phyloP scores from a whole-genome alignment of 2,797 vertebrate genomes.

The Macroramphosus scolopax region DNA sequence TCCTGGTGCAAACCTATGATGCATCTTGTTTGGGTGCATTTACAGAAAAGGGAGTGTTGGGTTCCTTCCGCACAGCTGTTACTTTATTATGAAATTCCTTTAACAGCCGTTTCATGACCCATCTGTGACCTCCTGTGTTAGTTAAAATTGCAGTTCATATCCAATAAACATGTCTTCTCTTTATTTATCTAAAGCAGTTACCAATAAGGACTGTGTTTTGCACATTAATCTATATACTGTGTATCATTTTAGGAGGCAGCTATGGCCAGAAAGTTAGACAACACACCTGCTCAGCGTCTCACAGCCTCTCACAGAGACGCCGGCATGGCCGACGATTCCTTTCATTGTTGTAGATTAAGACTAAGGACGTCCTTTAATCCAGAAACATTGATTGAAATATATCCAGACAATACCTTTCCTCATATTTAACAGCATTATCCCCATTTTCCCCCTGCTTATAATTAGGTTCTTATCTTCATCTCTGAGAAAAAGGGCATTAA shows the following conservation, averaged over 20 bases:
- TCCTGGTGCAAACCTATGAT: slow-evolving; percentile 31
- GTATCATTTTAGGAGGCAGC: too few species aligned
- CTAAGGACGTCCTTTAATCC: too few species aligned
- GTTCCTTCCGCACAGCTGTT: slow-evolving; percentile 42
- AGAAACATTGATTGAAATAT: too few species aligned
- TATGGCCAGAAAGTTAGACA: too few species aligned
- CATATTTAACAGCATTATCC: too few species aligned
- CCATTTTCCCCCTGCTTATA: slow-evolving; percentile 2
- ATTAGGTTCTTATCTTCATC: slow-evolving; percentile 21
- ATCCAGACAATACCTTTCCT: too few species aligned
- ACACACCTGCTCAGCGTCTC: too few species aligned
- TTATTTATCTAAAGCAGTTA: neutral
- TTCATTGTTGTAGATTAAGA: too few species aligned
- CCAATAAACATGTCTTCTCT: neutral
- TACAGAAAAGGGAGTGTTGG: slow-evolving; percentile 30
- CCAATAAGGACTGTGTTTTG: too few species aligned
- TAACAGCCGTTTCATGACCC: slow-evolving; percentile 7
- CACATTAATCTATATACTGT: too few species aligned
- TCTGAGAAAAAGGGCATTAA: slow-evolving; percentile 27
- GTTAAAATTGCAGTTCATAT: neutral
- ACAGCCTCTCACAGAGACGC: too few species aligned
- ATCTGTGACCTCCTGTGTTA: neutral
- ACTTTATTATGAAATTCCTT: slow-evolving; percentile 13
- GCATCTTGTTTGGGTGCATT: slow-evolving; percentile 55
- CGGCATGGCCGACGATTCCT: too few species aligned